Evolutionary conservation across 2,888 invertebrate species (phyloP), one percentile per base, ranked within the genome.

Genomic region (Drosophila macrospina): DNA sequence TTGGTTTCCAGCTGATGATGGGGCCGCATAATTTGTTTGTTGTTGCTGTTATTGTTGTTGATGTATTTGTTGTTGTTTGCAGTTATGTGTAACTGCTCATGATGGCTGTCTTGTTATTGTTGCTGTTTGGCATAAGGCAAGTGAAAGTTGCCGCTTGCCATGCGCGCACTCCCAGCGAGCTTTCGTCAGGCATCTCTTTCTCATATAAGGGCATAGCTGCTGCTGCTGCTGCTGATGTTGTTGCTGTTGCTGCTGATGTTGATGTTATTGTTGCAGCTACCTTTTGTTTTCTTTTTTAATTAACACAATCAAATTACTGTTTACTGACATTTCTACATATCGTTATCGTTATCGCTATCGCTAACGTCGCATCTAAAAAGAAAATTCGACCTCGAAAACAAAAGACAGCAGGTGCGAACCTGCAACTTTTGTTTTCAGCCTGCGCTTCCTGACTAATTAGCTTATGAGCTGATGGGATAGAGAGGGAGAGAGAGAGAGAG

Each of bases 121-220:
- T 69, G 54, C 55, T 77, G 70, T 60, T 85, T 78, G 81, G 78
- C 74, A 78, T 77, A 88, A 84, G 87, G 88, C 83, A 79, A 90
- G 90, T 90, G 90, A 90, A 90, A 90, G 90, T 90, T 91, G 60
- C 37, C 57, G 61, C 65, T 74, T 74, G 74, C 59, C 67, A 72
- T 61, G 73, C 68, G 34, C 54, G 74, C 67, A 56, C 69, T 66
- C 78, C 61, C 74, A 69, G 74, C 69, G 69, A 69, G 74, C 77
- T 76, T 76, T 76, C 74, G 71, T 80, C 84, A 77, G 48, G 56
- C 72, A 83, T 71, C 79, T 78, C 72, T 69, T 45, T 71, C 63
- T 61, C 89, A 74, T 88, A 88, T 88, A 85, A 88, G 85, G 85
- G 87, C 79, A 88, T 76, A 50, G 34, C 55, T 66, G 50, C 13